Percentiles rank a stretch among this genome's conserved stretches.
Evolutionary conservation across 2,888 invertebrate genomes (phyloP).

Genomic region (Hydrotaea cyrtoneurina): DNA sequence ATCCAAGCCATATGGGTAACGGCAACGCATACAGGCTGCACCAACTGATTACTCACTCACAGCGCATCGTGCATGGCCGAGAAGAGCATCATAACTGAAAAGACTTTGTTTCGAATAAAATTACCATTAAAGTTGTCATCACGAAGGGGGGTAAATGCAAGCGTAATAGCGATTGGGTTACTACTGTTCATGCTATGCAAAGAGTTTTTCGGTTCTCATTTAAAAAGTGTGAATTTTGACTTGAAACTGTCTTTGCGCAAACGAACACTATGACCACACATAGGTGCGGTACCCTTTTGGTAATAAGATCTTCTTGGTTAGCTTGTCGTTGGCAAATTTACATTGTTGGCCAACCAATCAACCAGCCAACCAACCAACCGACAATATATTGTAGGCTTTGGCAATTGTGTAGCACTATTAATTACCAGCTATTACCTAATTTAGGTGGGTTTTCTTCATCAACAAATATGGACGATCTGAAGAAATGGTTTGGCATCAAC

Average conservation of each 20-base stretch:
- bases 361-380: too few species aligned
- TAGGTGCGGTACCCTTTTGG: constrained; percentile 57
- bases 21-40: constrained; percentile 40
- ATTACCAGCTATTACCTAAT: constrained; percentile 61
- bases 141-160: too few species aligned
- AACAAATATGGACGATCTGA: background rate
- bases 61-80: too few species aligned
- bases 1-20: constrained; percentile 46
- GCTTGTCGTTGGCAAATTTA: background rate
- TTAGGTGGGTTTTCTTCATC: constrained; percentile 5
- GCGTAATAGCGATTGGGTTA: too few species aligned
- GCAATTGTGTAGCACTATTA: constrained; percentile 50
- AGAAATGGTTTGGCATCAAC: constrained; percentile 16
- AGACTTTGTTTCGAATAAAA: too few species aligned
- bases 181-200: too few species aligned
- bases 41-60: constrained; percentile 11
- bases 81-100: too few species aligned
- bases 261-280: constrained; percentile 22
- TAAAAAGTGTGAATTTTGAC: too few species aligned
- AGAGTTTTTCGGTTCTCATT: too few species aligned
- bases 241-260: too few species aligned
- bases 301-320: constrained; percentile 49
- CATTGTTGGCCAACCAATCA: constrained; percentile 26
- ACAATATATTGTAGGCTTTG: too few species aligned
- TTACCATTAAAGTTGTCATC: too few species aligned